Evolutionary conservation across 2,113 vertebrate species (phyloP).

Genomic region (Trogon surrucura): DNA sequence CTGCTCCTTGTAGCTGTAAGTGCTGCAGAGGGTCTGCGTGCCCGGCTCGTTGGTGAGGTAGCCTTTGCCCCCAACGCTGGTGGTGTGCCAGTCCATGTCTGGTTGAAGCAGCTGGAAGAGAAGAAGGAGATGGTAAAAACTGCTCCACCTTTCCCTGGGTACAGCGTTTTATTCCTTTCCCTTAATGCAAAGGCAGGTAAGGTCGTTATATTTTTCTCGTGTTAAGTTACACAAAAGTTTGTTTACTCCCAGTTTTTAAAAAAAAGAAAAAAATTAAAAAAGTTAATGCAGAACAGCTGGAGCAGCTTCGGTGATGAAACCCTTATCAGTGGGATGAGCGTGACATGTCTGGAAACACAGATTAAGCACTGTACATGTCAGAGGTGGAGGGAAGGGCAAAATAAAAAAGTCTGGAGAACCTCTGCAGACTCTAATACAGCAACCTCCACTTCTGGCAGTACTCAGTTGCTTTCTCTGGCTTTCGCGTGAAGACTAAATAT

Average conservation of each 20-base stretch:
- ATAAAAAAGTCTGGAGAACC: not conserved
- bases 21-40: conserved; percentile 36
- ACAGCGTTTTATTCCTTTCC: not conserved
- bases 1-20: conserved; percentile 71
- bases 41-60: conserved; percentile 77
- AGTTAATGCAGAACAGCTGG: not conserved
- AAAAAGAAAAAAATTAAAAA: not conserved
- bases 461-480: not conserved
- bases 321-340: not conserved
- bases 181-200: not conserved
- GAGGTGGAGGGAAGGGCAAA: not conserved
- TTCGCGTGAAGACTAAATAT: not conserved
- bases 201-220: not conserved
- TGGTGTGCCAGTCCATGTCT: conserved; percentile 70
- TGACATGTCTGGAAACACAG: not conserved
- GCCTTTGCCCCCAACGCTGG: conserved; percentile 73
- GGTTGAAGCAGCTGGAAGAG: conserved; percentile 64
- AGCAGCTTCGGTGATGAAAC: not conserved
- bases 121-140: not conserved
- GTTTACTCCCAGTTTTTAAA: not conserved
- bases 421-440: not conserved
- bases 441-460: not conserved
- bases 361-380: not conserved
- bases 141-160: not conserved
- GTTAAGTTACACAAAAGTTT: not conserved